Evolutionary conservation across 2,113 vertebrate genomes (phyloP).

Genomic region (Peromyscus polionotus): DNA sequence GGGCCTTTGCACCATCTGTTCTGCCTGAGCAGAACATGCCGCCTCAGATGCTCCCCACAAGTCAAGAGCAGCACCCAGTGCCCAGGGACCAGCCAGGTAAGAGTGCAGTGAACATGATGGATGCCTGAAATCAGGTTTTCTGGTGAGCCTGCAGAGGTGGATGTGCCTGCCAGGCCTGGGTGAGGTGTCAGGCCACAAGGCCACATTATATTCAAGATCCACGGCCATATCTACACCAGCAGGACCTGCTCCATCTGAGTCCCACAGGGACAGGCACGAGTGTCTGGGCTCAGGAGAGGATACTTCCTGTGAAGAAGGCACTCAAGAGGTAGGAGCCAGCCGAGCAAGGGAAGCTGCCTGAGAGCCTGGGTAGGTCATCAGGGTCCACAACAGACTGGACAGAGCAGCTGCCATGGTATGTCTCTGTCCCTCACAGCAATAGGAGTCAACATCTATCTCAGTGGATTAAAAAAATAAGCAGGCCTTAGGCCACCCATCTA

Average conservation of each 20-base stretch:
- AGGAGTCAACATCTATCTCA: neutral
- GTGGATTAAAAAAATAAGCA: neutral
- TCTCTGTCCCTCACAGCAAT: neutral
- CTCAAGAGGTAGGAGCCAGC: neutral
- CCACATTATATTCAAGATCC: neutral
- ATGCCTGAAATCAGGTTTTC: neutral
- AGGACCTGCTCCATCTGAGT: neutral
- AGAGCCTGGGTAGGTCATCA: too few species aligned
- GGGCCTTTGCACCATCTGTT: neutral
- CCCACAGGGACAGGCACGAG: neutral
- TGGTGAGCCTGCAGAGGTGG: neutral
- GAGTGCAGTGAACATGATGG: rapidly evolving
- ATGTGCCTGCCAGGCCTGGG: neutral
- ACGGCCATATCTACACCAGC: neutral
- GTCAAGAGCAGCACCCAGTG: neutral
- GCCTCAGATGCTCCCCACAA: neutral
- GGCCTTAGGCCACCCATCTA: neutral
- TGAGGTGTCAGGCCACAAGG: neutral
- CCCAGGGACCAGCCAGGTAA: neutral
- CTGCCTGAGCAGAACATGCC: neutral
- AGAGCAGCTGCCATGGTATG: neutral
- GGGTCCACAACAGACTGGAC: neutral
- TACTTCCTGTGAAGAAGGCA: neutral
- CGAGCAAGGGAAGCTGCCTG: neutral
- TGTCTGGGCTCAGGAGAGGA: neutral